A percentile compares a stretch with the other conserved stretches of the same genome.
These are phyloP conservation scores for Pissodes strobi DNA, from an alignment of 1,140 invertebrate genomes.

Conservation along the genomic window DNA sequence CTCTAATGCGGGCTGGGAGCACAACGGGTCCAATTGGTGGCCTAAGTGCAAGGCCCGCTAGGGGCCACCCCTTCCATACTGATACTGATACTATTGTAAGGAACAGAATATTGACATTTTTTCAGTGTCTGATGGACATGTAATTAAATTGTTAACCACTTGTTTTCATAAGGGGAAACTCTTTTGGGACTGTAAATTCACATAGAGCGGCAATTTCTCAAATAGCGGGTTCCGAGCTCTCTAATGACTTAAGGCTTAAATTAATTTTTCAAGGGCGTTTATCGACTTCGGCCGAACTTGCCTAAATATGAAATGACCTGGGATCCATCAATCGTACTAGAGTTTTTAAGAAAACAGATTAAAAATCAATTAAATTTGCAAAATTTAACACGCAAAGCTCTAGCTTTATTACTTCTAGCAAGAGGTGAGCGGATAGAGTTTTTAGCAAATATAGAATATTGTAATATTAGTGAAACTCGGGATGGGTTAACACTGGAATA, in stretches of 20 bases:
- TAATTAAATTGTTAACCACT: background rate
- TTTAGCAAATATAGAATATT: background rate
- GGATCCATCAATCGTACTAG: background rate
- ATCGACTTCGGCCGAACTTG: background rate
- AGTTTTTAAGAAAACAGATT: background rate
- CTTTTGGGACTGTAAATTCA: conserved; percentile 5
- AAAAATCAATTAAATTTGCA: background rate
- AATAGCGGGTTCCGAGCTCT: background rate
- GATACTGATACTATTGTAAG: too few species aligned
- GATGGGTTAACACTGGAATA: too few species aligned
- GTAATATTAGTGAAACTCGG: too few species aligned
- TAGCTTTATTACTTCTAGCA: background rate
- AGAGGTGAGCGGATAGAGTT: background rate
- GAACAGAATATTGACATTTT: background rate
- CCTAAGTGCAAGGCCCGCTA: too few species aligned
- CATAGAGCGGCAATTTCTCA: background rate
- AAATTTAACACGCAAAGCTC: background rate
- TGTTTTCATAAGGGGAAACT: conserved; percentile 8
- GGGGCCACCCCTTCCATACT: too few species aligned
- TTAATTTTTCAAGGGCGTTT: conserved; percentile 4
- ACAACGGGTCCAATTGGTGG: too few species aligned
- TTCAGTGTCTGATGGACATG: background rate
- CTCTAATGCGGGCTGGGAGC: too few species aligned
- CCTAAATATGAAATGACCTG: conserved; percentile 12
- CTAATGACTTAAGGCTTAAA: conserved; percentile 1